A percentile compares a stretch with the other conserved stretches of the same genome.
Conservation (phyloP, 2,113 vertebrate genomes). For the Scomber japonicus region DNA sequence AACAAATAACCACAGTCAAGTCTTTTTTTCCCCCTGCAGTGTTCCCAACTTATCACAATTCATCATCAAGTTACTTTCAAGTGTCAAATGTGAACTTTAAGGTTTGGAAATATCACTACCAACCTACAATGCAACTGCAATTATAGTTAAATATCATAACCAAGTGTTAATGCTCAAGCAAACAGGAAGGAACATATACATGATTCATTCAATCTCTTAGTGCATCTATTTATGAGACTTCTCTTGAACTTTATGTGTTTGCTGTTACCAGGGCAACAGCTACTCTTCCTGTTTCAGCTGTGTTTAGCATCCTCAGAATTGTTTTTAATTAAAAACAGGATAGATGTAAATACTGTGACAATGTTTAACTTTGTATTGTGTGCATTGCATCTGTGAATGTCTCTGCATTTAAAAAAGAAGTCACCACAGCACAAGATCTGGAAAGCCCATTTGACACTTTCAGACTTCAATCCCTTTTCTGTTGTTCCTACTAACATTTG, state of each 20-base stretch:
- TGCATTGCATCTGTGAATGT: background rate
- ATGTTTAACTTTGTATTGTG: background rate
- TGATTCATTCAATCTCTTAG: background rate
- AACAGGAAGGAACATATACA: background rate
- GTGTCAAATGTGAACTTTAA: too few species aligned
- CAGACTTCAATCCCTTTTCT: background rate
- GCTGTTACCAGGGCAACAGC: conserved; percentile 35
- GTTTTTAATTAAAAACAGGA: background rate
- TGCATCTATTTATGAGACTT: conserved; percentile 6
- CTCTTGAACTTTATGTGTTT: background rate
- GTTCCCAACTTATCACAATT: too few species aligned
- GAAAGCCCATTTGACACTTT: background rate
- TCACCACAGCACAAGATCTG: background rate
- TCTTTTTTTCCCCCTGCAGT: too few species aligned
- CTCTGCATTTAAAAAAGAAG: background rate
- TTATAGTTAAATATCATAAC: background rate
- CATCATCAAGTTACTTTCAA: too few species aligned
- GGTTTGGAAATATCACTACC: background rate
- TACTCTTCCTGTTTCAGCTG: conserved; percentile 9
- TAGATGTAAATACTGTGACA: background rate
- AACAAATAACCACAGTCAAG: too few species aligned
- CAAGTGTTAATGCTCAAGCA: background rate
- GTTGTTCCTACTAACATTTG: background rate
- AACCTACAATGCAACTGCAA: background rate
- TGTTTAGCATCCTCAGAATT: conserved; percentile 14